Conservation (phyloP, 37 sponge, comb jelly and placozoan genomes). For the Amphimedon queenslandica region DNA sequence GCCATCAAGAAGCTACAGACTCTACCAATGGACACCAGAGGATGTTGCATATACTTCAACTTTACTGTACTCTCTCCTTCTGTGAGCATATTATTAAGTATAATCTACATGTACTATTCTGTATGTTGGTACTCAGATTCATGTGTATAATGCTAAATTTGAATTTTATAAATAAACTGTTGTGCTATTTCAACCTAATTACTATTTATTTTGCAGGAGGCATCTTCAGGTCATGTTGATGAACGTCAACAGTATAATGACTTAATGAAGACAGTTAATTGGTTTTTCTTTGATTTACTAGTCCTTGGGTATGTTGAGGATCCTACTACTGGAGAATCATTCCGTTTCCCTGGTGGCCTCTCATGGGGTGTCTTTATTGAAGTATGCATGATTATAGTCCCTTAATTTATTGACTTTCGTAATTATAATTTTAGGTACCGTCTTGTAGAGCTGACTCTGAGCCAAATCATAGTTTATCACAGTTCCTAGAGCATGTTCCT, state of each 20-base stretch:
- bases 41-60: conserved; percentile 63
- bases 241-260: conserved; percentile 43
- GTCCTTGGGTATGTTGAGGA: conserved; percentile 86
- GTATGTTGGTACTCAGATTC: neutral
- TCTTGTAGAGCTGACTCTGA: conserved; percentile 23
- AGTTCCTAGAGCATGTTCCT: conserved; percentile 63
- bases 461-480: conserved; percentile 25
- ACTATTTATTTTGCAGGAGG: no score
- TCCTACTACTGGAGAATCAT: conserved; percentile 62
- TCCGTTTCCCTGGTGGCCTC: conserved; percentile 57
- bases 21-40: conserved; percentile 11
- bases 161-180: no score
- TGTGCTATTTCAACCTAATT: no score
- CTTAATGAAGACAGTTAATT: conserved; percentile 52
- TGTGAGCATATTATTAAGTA: conserved; percentile 28
- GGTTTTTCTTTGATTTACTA: conserved; percentile 84
- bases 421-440: conserved; percentile 26
- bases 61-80: conserved; percentile 73
- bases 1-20: conserved; percentile 44
- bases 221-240: neutral
- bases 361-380: conserved; percentile 74
- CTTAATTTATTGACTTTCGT: neutral
- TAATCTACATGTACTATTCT: neutral
- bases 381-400: conserved; percentile 9
- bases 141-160: no score